Conservation (phyloP, 2,888 invertebrate species). For the Nomada fucata region DNA sequence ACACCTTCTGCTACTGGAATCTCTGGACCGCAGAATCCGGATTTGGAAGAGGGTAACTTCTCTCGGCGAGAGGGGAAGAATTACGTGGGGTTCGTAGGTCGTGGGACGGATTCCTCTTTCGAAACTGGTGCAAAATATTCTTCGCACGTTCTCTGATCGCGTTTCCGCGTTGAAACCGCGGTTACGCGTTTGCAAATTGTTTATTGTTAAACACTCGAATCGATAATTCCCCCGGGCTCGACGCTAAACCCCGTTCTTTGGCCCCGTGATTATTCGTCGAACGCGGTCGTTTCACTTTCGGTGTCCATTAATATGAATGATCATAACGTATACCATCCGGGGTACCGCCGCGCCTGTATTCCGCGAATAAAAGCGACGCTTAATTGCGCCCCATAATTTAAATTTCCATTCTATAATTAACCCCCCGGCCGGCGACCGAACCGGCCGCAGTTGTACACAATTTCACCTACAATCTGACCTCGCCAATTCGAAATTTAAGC, state of each 20-base stretch:
- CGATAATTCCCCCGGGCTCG: constrained; percentile 8
- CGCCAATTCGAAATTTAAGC: constrained; percentile 62
- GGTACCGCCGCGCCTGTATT: background rate
- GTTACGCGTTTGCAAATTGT: background rate
- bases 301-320: constrained; percentile 42
- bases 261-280: constrained; percentile 10
- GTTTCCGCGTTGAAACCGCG: background rate
- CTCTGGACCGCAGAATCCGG: constrained; percentile 72
- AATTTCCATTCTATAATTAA: constrained; percentile 59
- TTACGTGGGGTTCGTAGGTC: constrained; percentile 62
- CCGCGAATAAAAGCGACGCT: constrained; percentile 46
- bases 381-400: constrained; percentile 57
- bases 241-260: background rate
- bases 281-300: constrained; percentile 28
- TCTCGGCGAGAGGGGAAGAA: constrained; percentile 59
- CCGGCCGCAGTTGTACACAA: constrained; percentile 49
- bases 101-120: constrained; percentile 64
- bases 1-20: constrained; percentile 54
- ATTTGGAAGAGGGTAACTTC: constrained; percentile 69
- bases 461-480: constrained; percentile 59
- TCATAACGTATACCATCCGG: constrained; percentile 27
- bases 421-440: constrained; percentile 38
- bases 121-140: constrained; percentile 55
- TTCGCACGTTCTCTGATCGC: background rate
- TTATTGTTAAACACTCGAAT: background rate